These are phyloP conservation scores for Alauda arvensis DNA, from an alignment of 2,797 vertebrate genomes.

Conservation along the genomic window DNA sequence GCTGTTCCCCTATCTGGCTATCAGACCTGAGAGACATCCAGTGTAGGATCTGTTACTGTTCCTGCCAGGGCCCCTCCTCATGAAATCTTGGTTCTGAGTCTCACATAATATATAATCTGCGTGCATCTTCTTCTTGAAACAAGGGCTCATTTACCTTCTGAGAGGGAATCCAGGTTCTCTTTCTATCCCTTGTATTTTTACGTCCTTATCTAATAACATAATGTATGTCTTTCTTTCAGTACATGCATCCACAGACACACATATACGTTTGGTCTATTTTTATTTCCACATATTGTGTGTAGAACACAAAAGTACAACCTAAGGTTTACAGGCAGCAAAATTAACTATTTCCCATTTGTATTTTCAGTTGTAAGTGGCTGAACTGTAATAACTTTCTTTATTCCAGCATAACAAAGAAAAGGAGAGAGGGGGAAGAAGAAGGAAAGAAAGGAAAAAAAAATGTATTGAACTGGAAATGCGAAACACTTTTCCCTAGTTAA, in stretches of 20 bases:
- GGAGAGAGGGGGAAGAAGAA: slow-evolving; percentile 1
- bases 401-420: slow-evolving; percentile 32
- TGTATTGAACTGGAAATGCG: slow-evolving; percentile 35
- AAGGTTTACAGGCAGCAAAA: slow-evolving; percentile 19
- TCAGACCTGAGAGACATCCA: slow-evolving; percentile 25
- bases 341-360: neutral
- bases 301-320: neutral
- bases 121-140: slow-evolving; percentile 5
- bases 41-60: neutral
- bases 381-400: slow-evolving; percentile 17
- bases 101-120: neutral
- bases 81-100: slow-evolving; percentile 28
- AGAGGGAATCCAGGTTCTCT: slow-evolving; percentile 1
- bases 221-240: neutral
- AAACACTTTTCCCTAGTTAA: slow-evolving; percentile 55
- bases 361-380: slow-evolving; percentile 15
- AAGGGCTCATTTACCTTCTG: neutral
- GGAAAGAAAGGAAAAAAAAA: slow-evolving; percentile 35
- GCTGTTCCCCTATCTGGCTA: slow-evolving; percentile 28
- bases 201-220: neutral
- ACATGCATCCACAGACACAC: neutral
- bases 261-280: neutral
- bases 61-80: neutral
- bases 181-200: slow-evolving; percentile 24
- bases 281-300: neutral